Base-by-base conservation (phyloP, 1,140 invertebrate genomes). In the Scaptomyza graminum region DNA sequence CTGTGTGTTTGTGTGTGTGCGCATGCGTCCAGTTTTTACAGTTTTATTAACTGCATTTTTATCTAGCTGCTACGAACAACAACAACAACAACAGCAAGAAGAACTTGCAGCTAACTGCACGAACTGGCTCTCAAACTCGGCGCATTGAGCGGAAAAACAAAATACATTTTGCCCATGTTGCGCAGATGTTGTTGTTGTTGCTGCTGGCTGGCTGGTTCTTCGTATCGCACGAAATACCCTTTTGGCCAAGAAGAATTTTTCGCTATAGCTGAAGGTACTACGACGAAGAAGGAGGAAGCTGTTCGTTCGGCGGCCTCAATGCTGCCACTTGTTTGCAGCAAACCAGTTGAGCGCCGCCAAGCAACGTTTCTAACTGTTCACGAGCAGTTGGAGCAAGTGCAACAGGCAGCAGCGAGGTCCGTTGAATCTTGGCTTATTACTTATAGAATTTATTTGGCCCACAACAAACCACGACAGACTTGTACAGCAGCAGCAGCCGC, bases 1-100 rank as follows among this genome's bases (percentile, higher is more conserved):
- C 41, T 72, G 41, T 59, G 34, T 59, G 47, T 63, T 15, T 64
- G 54, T 55, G 44, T 44, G 75, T 69, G 66, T 84, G 80, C 79
- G 80, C 80, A 88, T 88, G 83, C 83, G 83, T 88, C 83, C 83
- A 88, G 83, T 88, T 88, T 88, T 88, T 88, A 88, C 83, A 88
- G 83, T 88, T 88, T 88, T 88, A 88, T 88, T 88, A 88, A 88
- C 83, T 88, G 83, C 83, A 88, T 88, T 88, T 88, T 83, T 88
- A 88, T 89, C 83, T 89, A 79, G 83, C 74, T 65, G 72, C 49
- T 55, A 34, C n/a, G n/a, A n/a, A n/a, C 74, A 52, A 70, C 28
- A 31, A 31, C 28, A 31, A 31, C 28, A 31, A 31, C 28, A 31
- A 6, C 31, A 9, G 6, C 28, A 39, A 41, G 12, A 70, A 59